Evolutionary conservation across 2,797 vertebrate species (phyloP), one percentile per base, ranked within the genome.

Genomic region (Paratrypauchen microcephalus): DNA sequence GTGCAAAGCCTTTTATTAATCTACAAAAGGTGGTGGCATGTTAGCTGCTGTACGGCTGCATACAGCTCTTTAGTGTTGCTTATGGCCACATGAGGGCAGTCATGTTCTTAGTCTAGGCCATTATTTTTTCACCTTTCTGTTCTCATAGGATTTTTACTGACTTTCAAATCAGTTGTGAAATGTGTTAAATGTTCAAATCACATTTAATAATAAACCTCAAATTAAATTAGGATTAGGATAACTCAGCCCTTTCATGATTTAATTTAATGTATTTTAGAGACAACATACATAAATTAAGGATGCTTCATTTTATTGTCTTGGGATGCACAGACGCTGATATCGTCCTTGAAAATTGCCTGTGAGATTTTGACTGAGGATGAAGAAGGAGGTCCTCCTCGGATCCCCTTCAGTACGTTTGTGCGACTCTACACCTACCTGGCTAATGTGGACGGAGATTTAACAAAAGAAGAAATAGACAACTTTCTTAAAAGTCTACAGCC

Each of bases 311-410:
- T 70, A 16, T 68, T 16, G 71, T 77, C 61, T 75, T n/a, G 76
- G 48, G 56, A 18, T 45, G 13, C 24, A 57, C 73, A 98, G 97
- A 92, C 90, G 0, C 85, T 98, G 23, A 70, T 83, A 66, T 90
- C 88, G 2, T 93, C 96, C 1, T 82, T 98, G 87, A 96, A 94
- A 80, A 77, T 92, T 21, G 91, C 94, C 32, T 98, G 96, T 0
- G 94, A 97, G 89, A 95, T 98, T 83, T 91, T 98, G 73, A 97
- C 94, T 0, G 62, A 80, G 0, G 95, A 97, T 52, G 93, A 93
- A 0, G 94, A 95, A 36, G 95, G 95, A 0, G 94, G 93, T 26
- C 85, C 94, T 0, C 93, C 95, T 0, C 89, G 81, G 4, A 90
- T 99, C 80, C 92, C 95, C 0, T 95, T 95, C 0, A 62, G 88